These are phyloP conservation scores for Bombylius major DNA, from an alignment of 2,888 invertebrate genomes.

Conservation along the genomic window DNA sequence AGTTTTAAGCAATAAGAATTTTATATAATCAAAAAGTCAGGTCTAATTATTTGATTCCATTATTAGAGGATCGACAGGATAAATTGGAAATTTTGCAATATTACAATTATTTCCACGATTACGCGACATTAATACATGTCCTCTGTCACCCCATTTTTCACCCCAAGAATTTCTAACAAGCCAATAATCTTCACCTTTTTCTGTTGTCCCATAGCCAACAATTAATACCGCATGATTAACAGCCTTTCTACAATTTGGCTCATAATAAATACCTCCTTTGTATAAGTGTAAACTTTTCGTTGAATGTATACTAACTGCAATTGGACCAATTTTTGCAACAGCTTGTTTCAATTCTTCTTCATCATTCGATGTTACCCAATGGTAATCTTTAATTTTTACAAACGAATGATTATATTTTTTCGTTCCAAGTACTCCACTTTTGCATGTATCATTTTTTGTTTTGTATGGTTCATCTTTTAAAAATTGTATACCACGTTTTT, in stretches of 20 bases:
- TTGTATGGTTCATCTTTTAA: too few species aligned
- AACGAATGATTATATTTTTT: too few species aligned
- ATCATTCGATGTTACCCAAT: too few species aligned
- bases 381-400: too few species aligned
- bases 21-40: too few species aligned
- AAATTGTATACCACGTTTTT: too few species aligned
- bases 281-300: slow-evolving; percentile 37
- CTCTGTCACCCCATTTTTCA: slow-evolving; percentile 34
- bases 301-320: slow-evolving; percentile 52
- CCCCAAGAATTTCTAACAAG: slow-evolving; percentile 33
- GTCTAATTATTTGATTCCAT: too few species aligned
- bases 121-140: slow-evolving; percentile 72
- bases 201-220: slow-evolving; percentile 5
- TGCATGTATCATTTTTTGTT: too few species aligned
- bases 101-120: slow-evolving; percentile 69
- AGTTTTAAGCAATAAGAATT: too few species aligned
- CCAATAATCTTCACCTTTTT: slow-evolving; percentile 6
- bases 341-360: slow-evolving; percentile 25
- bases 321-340: slow-evolving; percentile 27
- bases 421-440: too few species aligned
- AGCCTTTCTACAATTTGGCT: slow-evolving; percentile 19
- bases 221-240: slow-evolving; percentile 55
- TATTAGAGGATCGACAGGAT: too few species aligned
- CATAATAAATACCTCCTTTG: too few species aligned
- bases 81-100: slow-evolving; percentile 40